These are phyloP conservation scores for Genyomyrus donnyi DNA, from an alignment of 2,113 vertebrate genomes.

Conservation along the genomic window DNA sequence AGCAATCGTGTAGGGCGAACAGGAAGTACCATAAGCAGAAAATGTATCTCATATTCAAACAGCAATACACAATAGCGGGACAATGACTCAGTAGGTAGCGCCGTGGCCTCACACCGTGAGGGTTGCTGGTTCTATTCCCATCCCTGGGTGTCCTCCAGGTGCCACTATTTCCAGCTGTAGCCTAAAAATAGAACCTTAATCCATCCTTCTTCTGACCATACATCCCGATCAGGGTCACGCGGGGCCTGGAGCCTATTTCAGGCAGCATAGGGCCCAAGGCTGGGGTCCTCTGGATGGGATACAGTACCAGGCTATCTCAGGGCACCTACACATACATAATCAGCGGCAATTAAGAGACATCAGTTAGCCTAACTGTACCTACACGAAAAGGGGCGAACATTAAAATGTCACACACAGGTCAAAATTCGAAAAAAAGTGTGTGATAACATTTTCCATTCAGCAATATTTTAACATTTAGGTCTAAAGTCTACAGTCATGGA, in stretches of 20 bases:
- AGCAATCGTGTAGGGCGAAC: neutral
- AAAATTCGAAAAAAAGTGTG: neutral
- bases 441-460: neutral
- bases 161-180: neutral
- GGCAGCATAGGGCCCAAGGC: neutral
- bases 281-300: neutral
- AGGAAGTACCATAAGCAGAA: neutral
- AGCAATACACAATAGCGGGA: neutral
- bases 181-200: neutral
- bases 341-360: neutral
- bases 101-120: neutral
- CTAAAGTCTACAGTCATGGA: neutral
- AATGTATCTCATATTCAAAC: neutral
- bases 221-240: neutral
- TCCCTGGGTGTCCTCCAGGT: neutral
- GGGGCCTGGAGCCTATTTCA: neutral
- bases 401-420: neutral
- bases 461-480: neutral
- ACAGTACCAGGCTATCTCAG: neutral
- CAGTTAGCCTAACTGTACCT: neutral
- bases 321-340: neutral
- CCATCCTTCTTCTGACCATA: neutral
- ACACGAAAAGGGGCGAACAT: neutral
- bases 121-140: neutral
- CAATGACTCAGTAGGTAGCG: neutral